These are phyloP conservation scores for Anthophora plumipes DNA, from an alignment of 2,888 invertebrate species.

Conservation along the genomic window DNA sequence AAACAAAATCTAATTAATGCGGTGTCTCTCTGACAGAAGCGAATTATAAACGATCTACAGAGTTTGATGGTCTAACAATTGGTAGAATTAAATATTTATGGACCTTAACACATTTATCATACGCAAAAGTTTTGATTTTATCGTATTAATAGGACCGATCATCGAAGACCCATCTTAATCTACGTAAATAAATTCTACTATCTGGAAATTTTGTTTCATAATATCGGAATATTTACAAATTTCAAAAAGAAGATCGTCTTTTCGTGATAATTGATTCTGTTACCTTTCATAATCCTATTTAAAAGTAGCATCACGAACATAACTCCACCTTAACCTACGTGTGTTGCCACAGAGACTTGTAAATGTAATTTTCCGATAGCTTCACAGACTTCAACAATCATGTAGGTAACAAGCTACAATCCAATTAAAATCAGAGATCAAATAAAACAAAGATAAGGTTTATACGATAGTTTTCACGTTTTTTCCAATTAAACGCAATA, in stretches of 20 bases:
- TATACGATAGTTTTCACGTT: neutral
- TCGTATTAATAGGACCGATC: neutral
- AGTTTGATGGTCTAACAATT: constrained; percentile 7
- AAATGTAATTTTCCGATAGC: neutral
- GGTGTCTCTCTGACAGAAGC: neutral
- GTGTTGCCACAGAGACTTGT: neutral
- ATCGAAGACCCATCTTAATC: neutral
- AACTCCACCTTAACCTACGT: neutral
- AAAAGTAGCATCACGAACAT: neutral
- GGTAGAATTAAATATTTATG: constrained; percentile 22
- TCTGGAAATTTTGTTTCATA: too few species aligned
- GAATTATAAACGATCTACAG: constrained; percentile 8
- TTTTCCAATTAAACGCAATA: neutral
- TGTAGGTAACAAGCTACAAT: neutral
- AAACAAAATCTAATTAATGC: neutral
- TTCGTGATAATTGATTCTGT: neutral
- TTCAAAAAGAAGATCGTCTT: too few species aligned
- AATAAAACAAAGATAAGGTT: too few species aligned
- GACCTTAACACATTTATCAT: constrained; percentile 17
- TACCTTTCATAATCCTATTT: neutral
- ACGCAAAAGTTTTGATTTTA: constrained; percentile 3
- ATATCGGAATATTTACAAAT: neutral
- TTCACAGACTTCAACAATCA: neutral
- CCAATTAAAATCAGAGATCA: neutral
- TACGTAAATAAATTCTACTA: too few species aligned